These are phyloP conservation scores for Zosterops borbonicus DNA, from an alignment of 2,113 vertebrate species.

Conservation along the genomic window DNA sequence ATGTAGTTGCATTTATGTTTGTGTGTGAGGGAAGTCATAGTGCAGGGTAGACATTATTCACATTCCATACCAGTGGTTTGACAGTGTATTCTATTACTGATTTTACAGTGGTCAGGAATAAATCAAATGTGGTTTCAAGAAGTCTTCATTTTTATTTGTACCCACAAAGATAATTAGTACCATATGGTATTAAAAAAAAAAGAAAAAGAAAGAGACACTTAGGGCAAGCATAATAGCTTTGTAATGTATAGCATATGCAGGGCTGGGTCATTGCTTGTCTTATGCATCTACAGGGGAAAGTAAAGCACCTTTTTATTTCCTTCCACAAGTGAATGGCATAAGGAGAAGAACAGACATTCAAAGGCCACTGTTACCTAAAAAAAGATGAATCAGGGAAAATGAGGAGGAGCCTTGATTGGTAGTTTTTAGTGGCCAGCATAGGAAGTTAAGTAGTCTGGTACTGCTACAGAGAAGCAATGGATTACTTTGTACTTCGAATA, in stretches of 20 bases:
- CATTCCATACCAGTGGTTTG: constrained; percentile 63
- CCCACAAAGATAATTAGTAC: constrained; percentile 51
- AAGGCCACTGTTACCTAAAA: neutral
- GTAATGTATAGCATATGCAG: constrained; percentile 50
- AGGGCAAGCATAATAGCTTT: constrained; percentile 10
- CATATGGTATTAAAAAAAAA: constrained; percentile 19
- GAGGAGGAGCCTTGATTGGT: neutral
- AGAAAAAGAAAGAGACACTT: neutral
- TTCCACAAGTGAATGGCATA: neutral
- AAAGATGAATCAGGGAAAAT: neutral
- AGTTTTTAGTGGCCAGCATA: neutral
- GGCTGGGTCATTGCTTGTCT: neutral
- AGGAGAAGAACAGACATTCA: neutral
- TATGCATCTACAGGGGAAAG: constrained; percentile 6
- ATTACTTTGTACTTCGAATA: neutral
- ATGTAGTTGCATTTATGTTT: neutral
- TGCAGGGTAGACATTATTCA: constrained; percentile 8
- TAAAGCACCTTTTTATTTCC: constrained; percentile 13
- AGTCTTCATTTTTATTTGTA: constrained; percentile 65
- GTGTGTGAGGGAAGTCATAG: neutral
- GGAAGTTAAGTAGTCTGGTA: neutral
- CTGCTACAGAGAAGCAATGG: neutral
- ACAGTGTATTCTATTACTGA: constrained; percentile 60
- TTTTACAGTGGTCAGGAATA: constrained; percentile 65
- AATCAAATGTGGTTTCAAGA: constrained; percentile 57